A percentile compares a stretch with the other conserved stretches of the same genome.
phyloP scores from a whole-genome alignment of 2,888 invertebrate species.

The Atrina japonica region DNA sequence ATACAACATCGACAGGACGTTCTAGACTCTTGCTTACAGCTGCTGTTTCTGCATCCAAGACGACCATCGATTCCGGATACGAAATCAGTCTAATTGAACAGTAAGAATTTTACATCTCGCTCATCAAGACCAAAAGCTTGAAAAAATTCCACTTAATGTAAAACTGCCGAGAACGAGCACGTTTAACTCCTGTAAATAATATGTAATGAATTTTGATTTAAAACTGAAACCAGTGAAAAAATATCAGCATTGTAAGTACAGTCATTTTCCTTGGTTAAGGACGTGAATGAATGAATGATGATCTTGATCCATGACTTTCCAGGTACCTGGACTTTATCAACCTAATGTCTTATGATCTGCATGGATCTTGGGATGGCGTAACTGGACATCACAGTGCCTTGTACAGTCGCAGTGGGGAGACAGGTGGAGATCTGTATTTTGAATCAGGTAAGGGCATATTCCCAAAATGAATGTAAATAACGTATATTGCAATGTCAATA shows the following conservation, averaged over 20 bases:
- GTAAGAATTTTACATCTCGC: neutral
- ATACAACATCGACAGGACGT: neutral
- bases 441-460: constrained; percentile 31
- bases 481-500: too few relatives aligned
- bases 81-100: constrained; percentile 5
- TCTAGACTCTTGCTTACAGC: constrained; percentile 8
- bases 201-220: too few relatives aligned
- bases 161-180: too few relatives aligned
- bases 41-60: constrained; percentile 16
- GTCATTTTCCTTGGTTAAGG: too few relatives aligned
- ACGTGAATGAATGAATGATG: too few relatives aligned
- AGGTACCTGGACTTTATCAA: constrained; percentile 69
- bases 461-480: too few relatives aligned
- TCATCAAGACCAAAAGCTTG: too few relatives aligned
- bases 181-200: too few relatives aligned
- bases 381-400: constrained; percentile 77
- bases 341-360: constrained; percentile 75
- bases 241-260: too few relatives aligned
- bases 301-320: neutral
- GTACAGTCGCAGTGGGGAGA: constrained; percentile 50
- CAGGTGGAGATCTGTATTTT: constrained; percentile 43
- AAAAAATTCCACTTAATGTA: too few relatives aligned
- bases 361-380: constrained; percentile 73
- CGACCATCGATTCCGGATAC: constrained; percentile 10
- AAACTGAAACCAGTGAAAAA: too few relatives aligned